Conservation (phyloP, 2,113 vertebrate genomes). For the Aegithalos caudatus region DNA sequence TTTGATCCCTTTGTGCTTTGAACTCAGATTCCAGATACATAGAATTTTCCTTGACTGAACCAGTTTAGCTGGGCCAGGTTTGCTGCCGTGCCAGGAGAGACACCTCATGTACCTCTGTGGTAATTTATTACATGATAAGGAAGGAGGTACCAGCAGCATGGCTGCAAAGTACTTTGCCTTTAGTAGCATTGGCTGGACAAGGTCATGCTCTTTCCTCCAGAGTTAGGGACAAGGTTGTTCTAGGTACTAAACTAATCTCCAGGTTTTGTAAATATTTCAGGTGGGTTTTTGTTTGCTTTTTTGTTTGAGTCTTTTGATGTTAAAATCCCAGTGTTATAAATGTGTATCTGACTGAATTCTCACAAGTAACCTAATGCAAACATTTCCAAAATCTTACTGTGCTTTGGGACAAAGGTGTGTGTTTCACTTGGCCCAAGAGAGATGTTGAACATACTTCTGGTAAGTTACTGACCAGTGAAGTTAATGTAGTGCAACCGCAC, state of each 20-base stretch:
- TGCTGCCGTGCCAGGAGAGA: not conserved
- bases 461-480: not conserved
- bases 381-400: not conserved
- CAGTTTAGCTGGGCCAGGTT: not conserved
- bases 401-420: not conserved
- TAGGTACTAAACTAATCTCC: not conserved
- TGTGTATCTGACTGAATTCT: not conserved
- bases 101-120: accelerated
- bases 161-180: not conserved
- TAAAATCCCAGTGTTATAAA: not conserved
- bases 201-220: not conserved
- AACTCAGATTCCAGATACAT: not conserved
- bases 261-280: not conserved
- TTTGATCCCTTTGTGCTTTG: not conserved
- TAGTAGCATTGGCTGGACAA: not conserved
- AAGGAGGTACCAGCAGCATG: not conserved
- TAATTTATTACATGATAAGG: not conserved
- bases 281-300: not conserved
- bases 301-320: not conserved
- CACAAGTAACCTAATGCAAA: not conserved
- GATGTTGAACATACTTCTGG: accelerated
- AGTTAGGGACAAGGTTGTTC: not conserved
- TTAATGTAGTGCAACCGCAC: not conserved
- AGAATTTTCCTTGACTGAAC: not conserved
- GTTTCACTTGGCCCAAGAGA: not conserved